Evolutionary conservation across 2,797 vertebrate genomes (phyloP), one percentile per base, ranked within the genome.

Genomic region (Kryptopterus vitreolus): DNA sequence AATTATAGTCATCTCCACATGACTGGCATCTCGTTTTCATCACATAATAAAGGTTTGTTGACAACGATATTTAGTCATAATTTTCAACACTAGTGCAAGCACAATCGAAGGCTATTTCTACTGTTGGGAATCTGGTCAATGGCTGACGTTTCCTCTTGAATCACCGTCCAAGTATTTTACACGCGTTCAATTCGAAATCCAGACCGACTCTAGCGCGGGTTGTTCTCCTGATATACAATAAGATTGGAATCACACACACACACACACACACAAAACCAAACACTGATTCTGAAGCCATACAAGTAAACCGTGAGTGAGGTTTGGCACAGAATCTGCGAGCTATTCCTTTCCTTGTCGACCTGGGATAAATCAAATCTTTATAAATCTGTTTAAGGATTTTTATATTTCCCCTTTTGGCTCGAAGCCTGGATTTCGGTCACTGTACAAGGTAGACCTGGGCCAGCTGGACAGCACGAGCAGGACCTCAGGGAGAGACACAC

Each of bases 321-420:
- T 86, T 88, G 87, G 79, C 82, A 68, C 65, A n/a, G 69, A 73
- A 59, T 73, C 73, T 48, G 48, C 52, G 52, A 82, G 83, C 82
- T 76, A 63, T 85, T 88, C 82, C 84, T 74, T 81, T 80, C 74
- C 80, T 76, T 81, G 83, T 84, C 72, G 50, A 81, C 84, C 71
- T 55, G 77, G 46, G 59, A 83, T 86, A 85, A 83, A 87, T 88
- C 82, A 84, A 79, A 85, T 72, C 81, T 86, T 84, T 85, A 85
- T 84, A 81, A 83, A 83, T 84, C 77, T 78, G 68, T 76, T 86
- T 81, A 80, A 82, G 65, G 70, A 84, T 82, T 85, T 85, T 79
- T 83, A 85, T 78, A 78, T 80, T 83, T 83, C 69, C 78, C 76
- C 65, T 76, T 66, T 63, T 79, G 55, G 48, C 76, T 48, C 20